These are phyloP conservation scores for Coccyzus lansbergi DNA, from an alignment of 2,797 vertebrate species.

Conservation along the genomic window DNA sequence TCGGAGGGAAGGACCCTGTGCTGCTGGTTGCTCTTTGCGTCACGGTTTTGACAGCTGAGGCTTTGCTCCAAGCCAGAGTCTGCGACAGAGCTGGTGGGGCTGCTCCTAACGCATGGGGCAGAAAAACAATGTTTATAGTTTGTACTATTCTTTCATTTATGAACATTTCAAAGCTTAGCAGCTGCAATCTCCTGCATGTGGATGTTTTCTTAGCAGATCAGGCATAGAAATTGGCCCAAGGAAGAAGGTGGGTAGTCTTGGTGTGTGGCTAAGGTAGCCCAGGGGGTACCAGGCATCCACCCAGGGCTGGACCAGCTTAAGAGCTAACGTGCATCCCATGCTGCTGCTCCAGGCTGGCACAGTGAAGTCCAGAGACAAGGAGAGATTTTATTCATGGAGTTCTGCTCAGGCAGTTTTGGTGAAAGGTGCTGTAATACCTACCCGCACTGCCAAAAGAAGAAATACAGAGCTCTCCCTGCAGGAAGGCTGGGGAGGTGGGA, in stretches of 20 bases:
- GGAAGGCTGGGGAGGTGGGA: not conserved
- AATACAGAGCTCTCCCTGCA: accelerated
- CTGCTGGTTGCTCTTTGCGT: not conserved
- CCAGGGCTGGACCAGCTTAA: not conserved
- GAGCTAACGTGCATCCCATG: not conserved
- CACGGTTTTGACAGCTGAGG: accelerated
- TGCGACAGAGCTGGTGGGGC: not conserved
- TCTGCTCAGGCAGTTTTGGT: not conserved
- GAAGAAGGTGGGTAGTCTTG: accelerated
- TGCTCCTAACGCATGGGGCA: accelerated
- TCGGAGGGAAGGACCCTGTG: accelerated
- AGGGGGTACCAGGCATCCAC: not conserved
- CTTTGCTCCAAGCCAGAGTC: not conserved
- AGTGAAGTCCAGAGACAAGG: not conserved
- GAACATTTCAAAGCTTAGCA: not conserved
- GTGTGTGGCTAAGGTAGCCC: not conserved
- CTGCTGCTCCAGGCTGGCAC: not conserved
- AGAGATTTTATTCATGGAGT: not conserved
- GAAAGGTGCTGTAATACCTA: not conserved
- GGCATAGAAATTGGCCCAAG: not conserved
- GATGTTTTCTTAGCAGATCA: not conserved
- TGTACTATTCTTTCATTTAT: not conserved
- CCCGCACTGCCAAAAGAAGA: not conserved
- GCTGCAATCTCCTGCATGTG: not conserved
- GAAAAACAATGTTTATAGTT: accelerated